Evolutionary conservation across 2,113 vertebrate genomes (phyloP).

Genomic region (Corvus cornix): DNA sequence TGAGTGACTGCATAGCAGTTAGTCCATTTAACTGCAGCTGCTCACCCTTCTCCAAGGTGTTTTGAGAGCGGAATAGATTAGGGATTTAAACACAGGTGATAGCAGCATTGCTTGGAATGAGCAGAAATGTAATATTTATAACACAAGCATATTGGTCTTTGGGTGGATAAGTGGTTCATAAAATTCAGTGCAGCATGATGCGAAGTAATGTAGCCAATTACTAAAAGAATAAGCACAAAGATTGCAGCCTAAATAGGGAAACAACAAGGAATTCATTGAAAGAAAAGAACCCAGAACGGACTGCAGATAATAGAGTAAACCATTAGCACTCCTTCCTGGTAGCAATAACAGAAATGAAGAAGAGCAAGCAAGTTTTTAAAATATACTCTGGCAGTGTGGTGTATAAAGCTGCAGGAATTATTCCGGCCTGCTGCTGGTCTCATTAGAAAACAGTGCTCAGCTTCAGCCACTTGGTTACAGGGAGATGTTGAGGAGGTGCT

Average conservation of each 20-base stretch:
- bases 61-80: conserved; percentile 14
- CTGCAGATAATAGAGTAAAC: conserved; percentile 10
- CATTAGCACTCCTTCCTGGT: conserved; percentile 36
- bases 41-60: neutral
- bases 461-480: neutral
- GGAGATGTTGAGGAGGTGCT: neutral
- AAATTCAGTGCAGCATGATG: conserved; percentile 54
- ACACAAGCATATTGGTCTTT: conserved; percentile 48
- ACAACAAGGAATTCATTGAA: conserved; percentile 15
- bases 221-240: conserved; percentile 37
- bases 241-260: conserved; percentile 18
- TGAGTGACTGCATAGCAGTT: neutral
- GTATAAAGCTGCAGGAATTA: conserved; percentile 11
- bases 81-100: conserved; percentile 51
- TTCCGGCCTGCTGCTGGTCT: neutral
- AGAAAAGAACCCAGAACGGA: conserved; percentile 1
- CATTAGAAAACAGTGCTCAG: neutral
- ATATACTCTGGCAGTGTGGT: neutral
- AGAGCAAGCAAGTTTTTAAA: conserved; percentile 22
- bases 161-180: conserved; percentile 39
- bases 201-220: conserved; percentile 38
- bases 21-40: conserved; percentile 39
- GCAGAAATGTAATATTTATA: conserved; percentile 56
- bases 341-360: conserved; percentile 2
- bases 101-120: conserved; percentile 20